Conservation (phyloP, 2,113 vertebrate genomes). For the Oncorhynchus gorbuscha region DNA sequence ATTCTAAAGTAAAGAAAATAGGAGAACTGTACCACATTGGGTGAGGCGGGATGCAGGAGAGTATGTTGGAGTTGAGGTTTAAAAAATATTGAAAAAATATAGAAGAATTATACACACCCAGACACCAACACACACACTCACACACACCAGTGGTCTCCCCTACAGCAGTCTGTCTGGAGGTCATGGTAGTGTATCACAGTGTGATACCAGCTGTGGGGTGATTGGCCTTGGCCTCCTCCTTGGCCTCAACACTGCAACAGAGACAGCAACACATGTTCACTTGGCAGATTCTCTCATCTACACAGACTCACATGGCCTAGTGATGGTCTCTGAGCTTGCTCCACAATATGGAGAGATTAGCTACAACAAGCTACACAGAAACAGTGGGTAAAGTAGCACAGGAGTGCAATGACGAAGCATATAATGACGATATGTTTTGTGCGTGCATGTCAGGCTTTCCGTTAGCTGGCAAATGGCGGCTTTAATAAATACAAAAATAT, state of each 20-base stretch:
- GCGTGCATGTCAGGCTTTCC: too few relatives aligned
- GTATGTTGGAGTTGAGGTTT: too few relatives aligned
- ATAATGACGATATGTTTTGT: not conserved
- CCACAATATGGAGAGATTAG: slow-evolving; percentile 27
- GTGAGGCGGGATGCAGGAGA: too few relatives aligned
- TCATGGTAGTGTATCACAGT: slow-evolving; percentile 32
- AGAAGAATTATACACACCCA: too few relatives aligned
- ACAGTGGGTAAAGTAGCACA: not conserved
- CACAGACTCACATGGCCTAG: not conserved
- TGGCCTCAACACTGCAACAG: not conserved
- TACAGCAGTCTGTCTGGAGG: slow-evolving; percentile 21
- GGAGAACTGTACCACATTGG: too few relatives aligned
- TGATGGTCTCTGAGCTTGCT: slow-evolving; percentile 1
- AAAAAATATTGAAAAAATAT: too few relatives aligned
- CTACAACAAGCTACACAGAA: slow-evolving; percentile 11
- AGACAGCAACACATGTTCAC: slow-evolving; percentile 9
- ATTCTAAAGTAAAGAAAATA: too few relatives aligned
- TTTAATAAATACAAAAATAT: too few relatives aligned
- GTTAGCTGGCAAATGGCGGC: too few relatives aligned
- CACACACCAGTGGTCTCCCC: too few relatives aligned
- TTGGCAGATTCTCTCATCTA: not conserved
- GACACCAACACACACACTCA: too few relatives aligned
- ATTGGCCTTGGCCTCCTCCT: slow-evolving; percentile 1
- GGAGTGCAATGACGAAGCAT: not conserved
- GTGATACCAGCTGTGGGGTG: slow-evolving; percentile 13